phyloP scores from a whole-genome alignment of 2,113 vertebrate species.

The Sylvilagus bachmani region DNA sequence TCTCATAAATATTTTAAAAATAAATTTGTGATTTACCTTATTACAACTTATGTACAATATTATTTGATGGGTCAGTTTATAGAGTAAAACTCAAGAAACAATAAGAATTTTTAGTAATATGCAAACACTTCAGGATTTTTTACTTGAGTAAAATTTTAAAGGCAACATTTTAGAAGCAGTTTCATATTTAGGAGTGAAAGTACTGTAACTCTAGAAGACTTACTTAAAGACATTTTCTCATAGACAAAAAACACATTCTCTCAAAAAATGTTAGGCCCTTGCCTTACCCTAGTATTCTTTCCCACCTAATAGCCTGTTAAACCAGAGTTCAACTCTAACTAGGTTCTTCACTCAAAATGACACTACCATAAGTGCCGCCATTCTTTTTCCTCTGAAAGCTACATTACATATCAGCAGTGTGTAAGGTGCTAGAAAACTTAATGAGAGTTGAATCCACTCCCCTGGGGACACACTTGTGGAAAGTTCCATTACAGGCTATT shows the following conservation, averaged over 20 bases:
- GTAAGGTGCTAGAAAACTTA: neutral
- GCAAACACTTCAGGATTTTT: neutral
- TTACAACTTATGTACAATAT: neutral
- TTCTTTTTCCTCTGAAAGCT: neutral
- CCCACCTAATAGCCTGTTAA: neutral
- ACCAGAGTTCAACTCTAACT: neutral
- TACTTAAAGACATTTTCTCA: neutral
- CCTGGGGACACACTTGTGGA: neutral
- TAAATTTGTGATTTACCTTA: constrained; percentile 1
- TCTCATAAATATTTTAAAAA: neutral
- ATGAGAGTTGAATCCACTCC: neutral
- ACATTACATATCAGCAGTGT: neutral
- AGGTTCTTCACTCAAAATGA: constrained; percentile 19
- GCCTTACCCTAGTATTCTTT: neutral
- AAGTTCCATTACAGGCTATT: neutral
- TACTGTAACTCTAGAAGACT: neutral
- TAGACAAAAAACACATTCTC: neutral
- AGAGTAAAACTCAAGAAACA: neutral
- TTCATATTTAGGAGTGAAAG: neutral
- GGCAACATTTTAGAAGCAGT: neutral
- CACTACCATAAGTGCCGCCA: neutral
- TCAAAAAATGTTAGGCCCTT: neutral
- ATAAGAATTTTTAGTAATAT: neutral
- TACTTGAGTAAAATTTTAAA: constrained; percentile 29
- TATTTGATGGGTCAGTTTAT: neutral